phyloP scores from a whole-genome alignment of 35 echinoderm and acorn worm genomes.

The Ophiothrix spiculata region DNA sequence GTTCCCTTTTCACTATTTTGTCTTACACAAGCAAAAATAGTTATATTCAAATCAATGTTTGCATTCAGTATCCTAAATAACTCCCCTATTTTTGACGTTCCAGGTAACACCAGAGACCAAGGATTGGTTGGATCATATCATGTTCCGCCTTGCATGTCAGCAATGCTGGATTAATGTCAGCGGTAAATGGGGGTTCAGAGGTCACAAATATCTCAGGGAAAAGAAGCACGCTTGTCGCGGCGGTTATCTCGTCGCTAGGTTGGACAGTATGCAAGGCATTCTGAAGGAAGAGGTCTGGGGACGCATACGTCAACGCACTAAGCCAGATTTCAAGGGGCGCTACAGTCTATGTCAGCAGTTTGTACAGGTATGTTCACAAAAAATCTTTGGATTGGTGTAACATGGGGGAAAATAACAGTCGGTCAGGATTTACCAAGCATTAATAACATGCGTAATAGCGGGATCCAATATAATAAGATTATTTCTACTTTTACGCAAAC shows the following conservation, averaged over 20 bases:
- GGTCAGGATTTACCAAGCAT: too few species aligned
- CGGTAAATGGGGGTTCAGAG: conserved; percentile 33
- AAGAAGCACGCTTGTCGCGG: conserved; percentile 48
- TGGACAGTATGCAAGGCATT: conserved; percentile 11
- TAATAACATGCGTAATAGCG: too few species aligned
- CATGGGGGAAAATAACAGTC: too few species aligned
- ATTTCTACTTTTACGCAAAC: too few species aligned
- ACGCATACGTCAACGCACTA: conserved; percentile 44
- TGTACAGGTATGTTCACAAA: conserved; percentile 9
- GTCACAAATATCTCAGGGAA: conserved; percentile 17
- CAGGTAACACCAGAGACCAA: conserved; percentile 24
- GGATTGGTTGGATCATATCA: conserved; percentile 39
- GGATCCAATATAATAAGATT: too few species aligned
- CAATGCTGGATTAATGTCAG: conserved; percentile 43
- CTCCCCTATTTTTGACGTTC: not conserved
- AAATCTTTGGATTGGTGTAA: too few species aligned
- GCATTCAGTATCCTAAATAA: not conserved
- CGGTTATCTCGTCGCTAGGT: conserved; percentile 54
- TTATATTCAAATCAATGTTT: not conserved
- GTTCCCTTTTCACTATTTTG: not conserved
- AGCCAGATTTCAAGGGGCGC: conserved; percentile 33
- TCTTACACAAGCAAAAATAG: not conserved
- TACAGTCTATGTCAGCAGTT: conserved; percentile 61
- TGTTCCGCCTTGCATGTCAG: conserved; percentile 57
- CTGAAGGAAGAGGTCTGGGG: conserved; percentile 46